These are phyloP conservation scores for Piaya cayana DNA, from an alignment of 2,113 vertebrate genomes.

Conservation along the genomic window DNA sequence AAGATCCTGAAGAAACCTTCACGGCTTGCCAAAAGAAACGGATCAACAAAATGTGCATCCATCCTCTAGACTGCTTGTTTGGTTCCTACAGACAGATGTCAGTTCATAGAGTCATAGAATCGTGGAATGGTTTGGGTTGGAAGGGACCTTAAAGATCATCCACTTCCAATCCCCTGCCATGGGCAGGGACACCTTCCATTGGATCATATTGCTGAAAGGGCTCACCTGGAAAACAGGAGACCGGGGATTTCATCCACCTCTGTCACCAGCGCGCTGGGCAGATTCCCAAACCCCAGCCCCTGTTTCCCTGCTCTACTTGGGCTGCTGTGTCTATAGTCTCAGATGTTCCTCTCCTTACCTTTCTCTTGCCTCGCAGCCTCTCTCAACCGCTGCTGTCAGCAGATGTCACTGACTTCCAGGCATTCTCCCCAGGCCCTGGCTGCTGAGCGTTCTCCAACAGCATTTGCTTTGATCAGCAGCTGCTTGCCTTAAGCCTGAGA, in stretches of 20 bases:
- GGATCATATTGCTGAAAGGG: too few relatives aligned
- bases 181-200: too few relatives aligned
- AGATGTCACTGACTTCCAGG: not conserved
- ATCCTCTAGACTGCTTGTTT: not conserved
- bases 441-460: not conserved
- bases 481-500: not conserved
- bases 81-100: not conserved
- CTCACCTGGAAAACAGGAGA: not conserved
- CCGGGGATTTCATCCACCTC: not conserved
- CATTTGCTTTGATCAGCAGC: not conserved
- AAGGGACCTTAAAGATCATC: too few relatives aligned
- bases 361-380: not conserved
- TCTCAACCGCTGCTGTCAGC: not conserved
- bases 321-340: not conserved
- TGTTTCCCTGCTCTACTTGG: not conserved
- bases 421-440: not conserved
- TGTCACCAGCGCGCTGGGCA: not conserved
- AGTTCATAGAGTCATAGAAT: not conserved
- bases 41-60: not conserved
- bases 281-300: not conserved
- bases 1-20: not conserved
- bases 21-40: not conserved
- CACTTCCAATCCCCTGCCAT: too few relatives aligned
- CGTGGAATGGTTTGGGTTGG: too few relatives aligned
- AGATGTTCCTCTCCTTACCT: not conserved